These are phyloP conservation scores for Pseudochirops cupreus DNA, from an alignment of 2,797 vertebrate genomes.

Conservation along the genomic window DNA sequence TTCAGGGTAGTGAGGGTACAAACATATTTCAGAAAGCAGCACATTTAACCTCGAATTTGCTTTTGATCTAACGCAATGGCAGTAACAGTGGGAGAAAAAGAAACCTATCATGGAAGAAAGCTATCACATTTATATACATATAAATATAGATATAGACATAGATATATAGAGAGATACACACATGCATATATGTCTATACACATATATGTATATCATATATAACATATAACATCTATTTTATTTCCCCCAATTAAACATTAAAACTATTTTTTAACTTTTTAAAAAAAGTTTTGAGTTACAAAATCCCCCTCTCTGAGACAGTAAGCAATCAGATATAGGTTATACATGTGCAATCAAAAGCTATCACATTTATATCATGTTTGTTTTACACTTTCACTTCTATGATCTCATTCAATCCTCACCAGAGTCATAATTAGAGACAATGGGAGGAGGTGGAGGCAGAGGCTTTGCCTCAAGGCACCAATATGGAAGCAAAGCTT, in stretches of 20 bases:
- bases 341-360: background rate
- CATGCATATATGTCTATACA: background rate
- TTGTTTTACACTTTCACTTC: background rate
- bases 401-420: background rate
- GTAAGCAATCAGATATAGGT: background rate
- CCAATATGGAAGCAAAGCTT: background rate
- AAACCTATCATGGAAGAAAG: background rate
- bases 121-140: too few species aligned
- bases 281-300: background rate
- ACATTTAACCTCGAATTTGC: background rate
- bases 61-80: background rate
- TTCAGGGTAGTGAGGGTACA: background rate
- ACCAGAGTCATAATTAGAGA: background rate
- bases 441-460: background rate
- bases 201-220: too few species aligned
- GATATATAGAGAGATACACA: too few species aligned
- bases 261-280: background rate
- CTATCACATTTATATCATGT: background rate
- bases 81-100: background rate
- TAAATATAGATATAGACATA: too few species aligned
- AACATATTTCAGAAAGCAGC: background rate
- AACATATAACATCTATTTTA: too few species aligned
- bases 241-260: background rate
- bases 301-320: background rate
- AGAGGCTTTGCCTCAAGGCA: background rate